These are phyloP conservation scores for Gambusia affinis DNA, from an alignment of 2,113 vertebrate genomes.

Conservation along the genomic window DNA sequence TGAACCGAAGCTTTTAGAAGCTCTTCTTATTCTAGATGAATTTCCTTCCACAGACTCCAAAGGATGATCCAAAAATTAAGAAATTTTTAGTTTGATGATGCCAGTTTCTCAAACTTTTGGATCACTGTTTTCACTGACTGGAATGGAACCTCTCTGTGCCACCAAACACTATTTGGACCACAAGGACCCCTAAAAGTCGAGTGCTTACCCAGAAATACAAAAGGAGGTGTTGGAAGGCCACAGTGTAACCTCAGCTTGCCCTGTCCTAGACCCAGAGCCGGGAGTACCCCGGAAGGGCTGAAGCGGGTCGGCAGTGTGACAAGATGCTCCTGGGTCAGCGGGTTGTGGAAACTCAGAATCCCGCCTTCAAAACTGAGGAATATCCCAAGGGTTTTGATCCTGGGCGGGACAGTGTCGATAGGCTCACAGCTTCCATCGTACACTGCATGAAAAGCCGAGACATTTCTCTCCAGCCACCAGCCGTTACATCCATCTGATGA, in stretches of 20 bases:
- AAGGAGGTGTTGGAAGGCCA: slow-evolving; percentile 63
- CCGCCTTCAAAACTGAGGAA: slow-evolving; percentile 76
- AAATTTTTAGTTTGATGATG: too few relatives aligned
- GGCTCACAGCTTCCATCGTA: slow-evolving; percentile 67
- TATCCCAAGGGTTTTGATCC: slow-evolving; percentile 71
- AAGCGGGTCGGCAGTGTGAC: slow-evolving; percentile 71
- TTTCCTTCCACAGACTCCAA: slow-evolving; percentile 6
- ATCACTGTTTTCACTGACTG: slow-evolving; percentile 62
- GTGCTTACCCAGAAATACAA: slow-evolving; percentile 66
- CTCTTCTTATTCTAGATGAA: slow-evolving; percentile 12
- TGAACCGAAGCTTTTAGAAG: slow-evolving; percentile 25
- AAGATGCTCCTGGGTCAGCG: slow-evolving; percentile 74
- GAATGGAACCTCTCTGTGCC: slow-evolving; percentile 64
- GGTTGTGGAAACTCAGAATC: slow-evolving; percentile 74
- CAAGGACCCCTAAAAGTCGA: slow-evolving; percentile 57
- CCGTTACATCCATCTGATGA: slow-evolving; percentile 41
- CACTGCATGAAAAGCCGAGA: slow-evolving; percentile 43
- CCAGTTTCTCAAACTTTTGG: slow-evolving; percentile 74
- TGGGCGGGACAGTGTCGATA: slow-evolving; percentile 68
- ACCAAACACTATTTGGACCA: slow-evolving; percentile 24
- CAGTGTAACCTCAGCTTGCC: slow-evolving; percentile 69
- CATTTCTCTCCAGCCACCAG: slow-evolving; percentile 74
- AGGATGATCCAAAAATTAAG: too few relatives aligned
- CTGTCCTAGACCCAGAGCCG: slow-evolving; percentile 68
- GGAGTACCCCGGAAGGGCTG: slow-evolving; percentile 49